A percentile compares a stretch with the other conserved stretches of the same genome.
These are phyloP conservation scores for Dryobates pubescens DNA, from an alignment of 2,797 vertebrate species.

Conservation along the genomic window DNA sequence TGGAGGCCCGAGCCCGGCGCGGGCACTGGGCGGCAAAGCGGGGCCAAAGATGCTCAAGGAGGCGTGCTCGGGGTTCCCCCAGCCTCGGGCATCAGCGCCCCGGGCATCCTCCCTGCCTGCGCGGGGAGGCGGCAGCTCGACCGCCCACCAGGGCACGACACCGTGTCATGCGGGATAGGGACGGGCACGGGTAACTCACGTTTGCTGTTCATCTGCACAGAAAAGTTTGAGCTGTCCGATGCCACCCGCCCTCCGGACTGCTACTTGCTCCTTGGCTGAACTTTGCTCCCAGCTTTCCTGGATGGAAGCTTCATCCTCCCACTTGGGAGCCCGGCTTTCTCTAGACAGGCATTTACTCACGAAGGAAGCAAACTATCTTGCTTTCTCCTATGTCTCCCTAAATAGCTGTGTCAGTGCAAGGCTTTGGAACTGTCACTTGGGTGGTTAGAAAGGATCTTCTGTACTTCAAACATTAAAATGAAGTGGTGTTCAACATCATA, in stretches of 20 bases:
- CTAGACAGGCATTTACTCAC: accelerated
- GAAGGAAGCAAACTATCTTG: no score
- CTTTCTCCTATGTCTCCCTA: background rate
- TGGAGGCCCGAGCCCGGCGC: conserved; percentile 24
- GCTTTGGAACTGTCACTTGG: background rate
- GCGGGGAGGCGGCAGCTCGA: background rate
- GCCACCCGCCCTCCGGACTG: no score
- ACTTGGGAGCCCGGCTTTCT: accelerated
- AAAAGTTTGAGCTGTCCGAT: background rate
- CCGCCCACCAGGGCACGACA: background rate
- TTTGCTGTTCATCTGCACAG: background rate
- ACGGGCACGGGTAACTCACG: background rate
- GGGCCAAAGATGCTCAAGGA: no score
- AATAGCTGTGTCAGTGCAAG: accelerated
- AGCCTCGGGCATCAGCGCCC: background rate
- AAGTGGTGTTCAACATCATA: accelerated
- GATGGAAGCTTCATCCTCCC: accelerated
- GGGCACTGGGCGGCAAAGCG: background rate
- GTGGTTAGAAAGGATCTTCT: background rate
- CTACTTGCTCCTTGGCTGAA: background rate
- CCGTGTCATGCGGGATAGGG: background rate
- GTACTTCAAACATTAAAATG: accelerated
- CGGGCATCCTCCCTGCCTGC: background rate
- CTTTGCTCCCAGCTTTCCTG: background rate
- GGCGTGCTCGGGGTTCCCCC: background rate